Evolutionary conservation across 2,888 invertebrate species (phyloP), one percentile per base, ranked within the genome.

Genomic region (Coenonympha glycerion): DNA sequence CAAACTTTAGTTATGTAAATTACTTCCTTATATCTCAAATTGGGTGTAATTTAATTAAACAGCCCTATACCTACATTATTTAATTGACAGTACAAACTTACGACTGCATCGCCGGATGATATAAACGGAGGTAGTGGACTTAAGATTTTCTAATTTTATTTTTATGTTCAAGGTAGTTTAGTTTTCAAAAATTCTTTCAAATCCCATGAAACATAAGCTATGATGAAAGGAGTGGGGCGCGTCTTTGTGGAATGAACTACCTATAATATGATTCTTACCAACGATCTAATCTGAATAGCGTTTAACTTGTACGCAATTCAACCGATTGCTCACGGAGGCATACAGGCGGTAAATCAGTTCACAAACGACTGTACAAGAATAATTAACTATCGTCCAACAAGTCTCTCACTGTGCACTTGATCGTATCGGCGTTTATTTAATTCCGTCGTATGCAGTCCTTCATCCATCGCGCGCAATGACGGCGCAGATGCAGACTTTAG

Each of bases 1-100:
- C 49, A 44, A 47, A 52, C 58, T 56, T 58, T 58, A 57, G 49
- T 58, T 55, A 55, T 58, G 54, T 54, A 57, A 58, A 58, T 56
- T 24, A 58, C 52, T 58, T 58, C 54, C 58, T 50, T 9, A 9
- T 33, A 16, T 8, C 15, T 33, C 15, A 8, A 16, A 16, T 16
- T 8, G n/a, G 15, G 15, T 4, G 8, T 15, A 2, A 15, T 30
- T 13, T 30, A 13, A 53, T 45, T 34, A 55, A 37, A n/a, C 2
- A 28, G 4, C 6, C 28, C n/a, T 18, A 16, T 34, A n/a, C n/a
- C n/a, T n/a, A 18, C 4, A 34, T 18, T 34, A 18, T 16, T 18
- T 18, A 4, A n/a, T 3, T n/a, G 9, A 28, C 6, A 3, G n/a
- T n/a, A n/a, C n/a, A n/a, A n/a, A n/a, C n/a, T n/a, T n/a, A n/a